Percentiles rank a stretch among this genome's conserved stretches.
These are phyloP conservation scores for Syngnathus floridae DNA, from an alignment of 2,113 vertebrate genomes.

Conservation along the genomic window DNA sequence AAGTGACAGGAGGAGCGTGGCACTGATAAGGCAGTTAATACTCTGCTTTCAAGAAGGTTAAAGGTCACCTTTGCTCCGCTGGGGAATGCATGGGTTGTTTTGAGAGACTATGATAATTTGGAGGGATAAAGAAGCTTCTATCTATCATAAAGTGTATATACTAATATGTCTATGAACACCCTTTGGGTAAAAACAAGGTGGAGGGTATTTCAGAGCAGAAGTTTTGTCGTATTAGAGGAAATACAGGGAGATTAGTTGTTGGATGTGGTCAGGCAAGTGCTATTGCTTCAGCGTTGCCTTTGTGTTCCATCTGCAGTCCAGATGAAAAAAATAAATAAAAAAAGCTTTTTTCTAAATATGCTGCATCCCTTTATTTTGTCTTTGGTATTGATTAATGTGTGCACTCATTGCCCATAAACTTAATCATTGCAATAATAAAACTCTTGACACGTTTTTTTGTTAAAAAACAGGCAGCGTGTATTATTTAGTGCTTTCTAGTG, in stretches of 20 bases:
- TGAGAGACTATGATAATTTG: not conserved
- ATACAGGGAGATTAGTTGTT: conserved; percentile 50
- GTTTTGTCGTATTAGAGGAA: conserved; percentile 49
- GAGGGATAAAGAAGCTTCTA: not conserved
- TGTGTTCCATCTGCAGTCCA: not conserved
- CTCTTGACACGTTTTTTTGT: no score
- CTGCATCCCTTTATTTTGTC: not conserved
- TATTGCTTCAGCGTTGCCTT: not conserved
- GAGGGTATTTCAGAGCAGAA: conserved; percentile 12
- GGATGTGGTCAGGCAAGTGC: conserved; percentile 26
- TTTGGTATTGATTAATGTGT: not conserved
- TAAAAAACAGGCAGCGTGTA: no score
- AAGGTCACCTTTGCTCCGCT: conserved; percentile 35
- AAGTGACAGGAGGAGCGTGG: conserved; percentile 63
- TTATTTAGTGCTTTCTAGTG: no score
- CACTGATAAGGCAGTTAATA: conserved; percentile 65
- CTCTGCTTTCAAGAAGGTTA: conserved; percentile 55
- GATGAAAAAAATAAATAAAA: not conserved
- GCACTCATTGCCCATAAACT: not conserved
- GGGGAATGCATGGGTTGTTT: conserved; percentile 16
- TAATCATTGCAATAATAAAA: no score
- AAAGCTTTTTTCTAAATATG: not conserved
- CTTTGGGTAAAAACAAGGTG: not conserved
- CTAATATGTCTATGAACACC: not conserved
- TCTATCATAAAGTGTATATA: not conserved